Base-by-base conservation (phyloP, 2,797 vertebrate genomes). In the Myotis planiceps region DNA sequence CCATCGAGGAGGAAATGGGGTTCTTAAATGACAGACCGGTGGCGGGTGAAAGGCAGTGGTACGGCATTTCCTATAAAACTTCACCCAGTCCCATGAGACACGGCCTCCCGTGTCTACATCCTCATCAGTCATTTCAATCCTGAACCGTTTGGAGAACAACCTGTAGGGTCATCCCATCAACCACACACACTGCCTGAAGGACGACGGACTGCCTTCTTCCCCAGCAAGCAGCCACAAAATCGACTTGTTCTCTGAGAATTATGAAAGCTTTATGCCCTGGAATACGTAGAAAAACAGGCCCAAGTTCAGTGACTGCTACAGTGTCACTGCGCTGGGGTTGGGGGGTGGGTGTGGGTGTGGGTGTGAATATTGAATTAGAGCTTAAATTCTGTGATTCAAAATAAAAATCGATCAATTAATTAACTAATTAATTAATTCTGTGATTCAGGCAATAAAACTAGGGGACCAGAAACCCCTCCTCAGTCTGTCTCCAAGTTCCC, bases 401-500 rank as follows among this genome's bases (percentile, higher is more conserved):
- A 60, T 27, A 58, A 60, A 60, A 60, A 60, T 14, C 0, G 27
- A 60, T 27, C 12, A 25, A 58, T 60, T 60, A 14, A 29, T 27
- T 25, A 25, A 58, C 27, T 60, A 6, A 29, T 53, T 23, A 23
- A 55, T 29, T 60, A 60, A 60, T 68, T 69, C 32, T 21, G 58
- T 2, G 27, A 55, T 2, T 34, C 13, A 58, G n/a, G 6, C 0
- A 2, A 55, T 25, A 80, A 78, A 66, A 83, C 19, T 2, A 1
- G 0, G 16, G 18, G 16, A 55, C 23, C 27, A 15, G 68, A 58
- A 27, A 29, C 25, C 1, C 13, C 10, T 47, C 37, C 78, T 63
- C 6, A 1, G 19, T 21, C 25, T 12, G 0, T 8, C 32, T 75
- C 51, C 0, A 1, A 1, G 3, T n/a, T 27, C 1, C 25, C n/a